phyloP scores from a whole-genome alignment of 2,888 invertebrate species.

The Tachina grossa region DNA sequence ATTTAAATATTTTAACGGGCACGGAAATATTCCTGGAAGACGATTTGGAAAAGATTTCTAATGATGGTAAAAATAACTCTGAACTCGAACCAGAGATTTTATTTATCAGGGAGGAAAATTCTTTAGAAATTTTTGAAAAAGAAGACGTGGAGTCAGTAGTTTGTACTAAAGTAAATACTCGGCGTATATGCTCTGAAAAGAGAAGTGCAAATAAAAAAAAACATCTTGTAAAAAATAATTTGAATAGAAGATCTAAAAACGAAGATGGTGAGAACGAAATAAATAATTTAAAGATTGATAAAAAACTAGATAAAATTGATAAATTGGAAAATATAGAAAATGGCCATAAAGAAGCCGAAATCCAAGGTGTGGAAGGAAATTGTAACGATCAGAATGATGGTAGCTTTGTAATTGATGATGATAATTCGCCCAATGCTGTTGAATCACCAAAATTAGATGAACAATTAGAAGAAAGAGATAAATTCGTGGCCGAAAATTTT shows the following conservation, averaged over 20 bases:
- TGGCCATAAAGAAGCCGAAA: not conserved
- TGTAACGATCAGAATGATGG: not conserved
- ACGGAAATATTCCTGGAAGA: too few relatives aligned
- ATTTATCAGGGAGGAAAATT: not conserved
- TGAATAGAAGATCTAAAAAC: slow-evolving; percentile 11
- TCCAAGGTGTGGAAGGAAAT: not conserved
- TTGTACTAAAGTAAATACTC: not conserved
- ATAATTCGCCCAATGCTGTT: not conserved
- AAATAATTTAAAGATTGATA: not conserved
- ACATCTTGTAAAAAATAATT: not conserved
- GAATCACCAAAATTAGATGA: slow-evolving; percentile 32
- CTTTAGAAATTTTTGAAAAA: slow-evolving; percentile 22
- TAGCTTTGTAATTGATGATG: slow-evolving; percentile 24
- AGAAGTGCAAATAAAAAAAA: not conserved
- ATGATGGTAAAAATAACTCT: not conserved
- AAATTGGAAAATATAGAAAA: not conserved
- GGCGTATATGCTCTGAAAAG: slow-evolving; percentile 24
- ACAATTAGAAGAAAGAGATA: slow-evolving; percentile 45
- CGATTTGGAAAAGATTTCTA: too few relatives aligned
- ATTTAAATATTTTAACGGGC: too few relatives aligned
- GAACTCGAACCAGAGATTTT: not conserved
- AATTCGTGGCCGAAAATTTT: slow-evolving; percentile 64
- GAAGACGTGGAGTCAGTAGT: slow-evolving; percentile 7
- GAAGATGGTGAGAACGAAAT: not conserved
- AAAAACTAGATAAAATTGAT: not conserved